Base-by-base conservation (phyloP, 1,140 invertebrate genomes). In the Cydia strobilella region DNA sequence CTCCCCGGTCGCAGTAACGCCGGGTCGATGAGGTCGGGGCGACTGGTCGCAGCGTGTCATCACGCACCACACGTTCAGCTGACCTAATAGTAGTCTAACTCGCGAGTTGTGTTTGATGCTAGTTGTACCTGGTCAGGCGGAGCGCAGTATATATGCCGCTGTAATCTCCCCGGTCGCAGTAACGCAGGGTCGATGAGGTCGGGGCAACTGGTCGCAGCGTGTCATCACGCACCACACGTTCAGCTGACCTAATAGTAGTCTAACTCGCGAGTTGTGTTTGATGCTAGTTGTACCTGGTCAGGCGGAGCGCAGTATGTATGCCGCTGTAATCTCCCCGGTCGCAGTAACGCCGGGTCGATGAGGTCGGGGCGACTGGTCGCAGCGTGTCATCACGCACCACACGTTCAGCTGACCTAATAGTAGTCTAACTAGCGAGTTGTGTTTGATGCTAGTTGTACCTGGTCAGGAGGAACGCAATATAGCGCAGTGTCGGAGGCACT, bases 301-400 rank as follows among this genome's bases (percentile, higher is more conserved):
- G 95, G 79, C 98, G 93, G 65, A n/a, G 15, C 15, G 15, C 65
- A 39, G 31, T 69, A 69, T 6, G 42, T 10, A 5, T 42, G 65
- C 15, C 31, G 31, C 65, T 66, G 65, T 12, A 39, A n/a, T n/a
- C 65, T 13, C 13, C 99, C 99, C 7, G 98, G 98, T 77, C 99
- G 94, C 27, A 99, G 93, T 72, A 99, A 93, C 10, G 99, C 99
- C 1, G 98, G 97, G 94, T 99, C 99, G 42, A 99, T 95, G n/a
- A 99, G 94, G 93, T 99, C 99, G 1, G 99, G 98, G 65, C 99
- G 94, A 62, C 97, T 98, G 15, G 98, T 98, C 25, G 99, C 98
- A 2, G 97, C 98, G 74, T 78, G 96, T 98, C 7, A 9, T 98
- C 98, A 88, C 95, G 95, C 48, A 96, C 91, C 72, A 95, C 94